Base-by-base conservation (phyloP, 2,888 invertebrate species). In the Malacosoma neustria region DNA sequence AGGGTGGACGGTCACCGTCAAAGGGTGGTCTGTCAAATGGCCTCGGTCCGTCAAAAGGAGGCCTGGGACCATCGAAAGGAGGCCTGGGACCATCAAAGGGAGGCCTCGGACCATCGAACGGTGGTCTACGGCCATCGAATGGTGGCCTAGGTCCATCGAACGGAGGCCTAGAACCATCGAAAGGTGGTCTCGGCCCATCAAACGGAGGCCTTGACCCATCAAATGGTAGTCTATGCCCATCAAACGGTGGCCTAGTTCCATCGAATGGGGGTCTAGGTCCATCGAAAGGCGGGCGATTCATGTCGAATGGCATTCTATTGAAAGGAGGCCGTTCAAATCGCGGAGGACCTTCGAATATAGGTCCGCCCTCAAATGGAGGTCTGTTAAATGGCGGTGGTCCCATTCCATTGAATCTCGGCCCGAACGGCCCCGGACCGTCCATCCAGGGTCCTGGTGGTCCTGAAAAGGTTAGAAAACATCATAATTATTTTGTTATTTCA, bases 371-470 rank as follows among this genome's bases (percentile, higher is more conserved):
- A 41, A 71, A 71, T 0, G 72, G 73, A 1, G 72, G 72, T 9
- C 72, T 47, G 12, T 72, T 63, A 49, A 73, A 77, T 4, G 65
- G 66, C 6, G 68, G 45, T 1, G 80, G 72, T 0, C 73, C 76
- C 74, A 70, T 80, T 41, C 82, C 85, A 55, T 81, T 84, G 50
- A 84, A 87, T 3, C 84, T 62, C 2, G 80, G 76, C 11, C 74
- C 77, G 43, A 75, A 79, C 1, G 74, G 72, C 1, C 62, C 64
- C 38, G 72, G 56, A 42, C 51, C 54, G 5, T 61, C 58, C 12
- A 22, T 22, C 58, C 65, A 57, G 47, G 53, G 48, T 1, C 42
- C 39, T 1, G 43, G 43, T 1, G 60, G 53, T 9, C 75, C 82
- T 72, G 80, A 5, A 73, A 79, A 42, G 39, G 9, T 22, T 5